phyloP scores from a whole-genome alignment of 2,888 invertebrate species.

The Antitype chi region DNA sequence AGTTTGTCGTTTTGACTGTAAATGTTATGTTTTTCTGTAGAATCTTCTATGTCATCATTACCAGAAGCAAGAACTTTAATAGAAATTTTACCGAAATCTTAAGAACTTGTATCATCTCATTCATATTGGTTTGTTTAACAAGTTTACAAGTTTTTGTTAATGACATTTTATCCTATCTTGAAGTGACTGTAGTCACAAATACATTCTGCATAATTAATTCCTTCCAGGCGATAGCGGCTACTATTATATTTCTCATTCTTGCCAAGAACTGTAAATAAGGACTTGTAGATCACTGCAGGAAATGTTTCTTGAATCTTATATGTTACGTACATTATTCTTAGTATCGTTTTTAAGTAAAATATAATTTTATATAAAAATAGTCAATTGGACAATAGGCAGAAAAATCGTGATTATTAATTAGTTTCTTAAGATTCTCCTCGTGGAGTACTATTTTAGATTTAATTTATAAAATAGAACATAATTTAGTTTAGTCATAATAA shows the following conservation, averaged over 20 bases:
- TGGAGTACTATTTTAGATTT: slow-evolving; percentile 35
- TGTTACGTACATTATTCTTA: no score
- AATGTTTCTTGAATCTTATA: neutral
- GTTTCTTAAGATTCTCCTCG: neutral
- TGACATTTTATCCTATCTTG: slow-evolving; percentile 70
- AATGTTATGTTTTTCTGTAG: slow-evolving; percentile 77
- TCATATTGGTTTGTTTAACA: slow-evolving; percentile 76
- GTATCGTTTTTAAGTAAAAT: no score
- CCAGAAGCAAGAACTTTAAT: slow-evolving; percentile 22
- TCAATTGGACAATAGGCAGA: neutral
- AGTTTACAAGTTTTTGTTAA: slow-evolving; percentile 79
- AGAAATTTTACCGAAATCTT: slow-evolving; percentile 55
- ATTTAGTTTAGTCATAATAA: neutral
- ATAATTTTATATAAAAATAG: neutral
- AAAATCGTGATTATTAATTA: neutral
- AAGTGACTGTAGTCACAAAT: neutral
- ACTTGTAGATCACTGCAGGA: neutral
- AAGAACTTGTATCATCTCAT: slow-evolving; percentile 71
- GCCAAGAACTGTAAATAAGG: slow-evolving; percentile 36
- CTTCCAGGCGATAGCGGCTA: slow-evolving; percentile 65
- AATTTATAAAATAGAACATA: neutral
- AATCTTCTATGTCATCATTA: slow-evolving; percentile 76
- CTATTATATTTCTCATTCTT: slow-evolving; percentile 67
- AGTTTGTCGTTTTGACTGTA: slow-evolving; percentile 74
- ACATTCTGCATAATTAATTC: slow-evolving; percentile 68